These are phyloP conservation scores for Melanocharis versteri DNA, from an alignment of 2,113 vertebrate species.

Conservation along the genomic window DNA sequence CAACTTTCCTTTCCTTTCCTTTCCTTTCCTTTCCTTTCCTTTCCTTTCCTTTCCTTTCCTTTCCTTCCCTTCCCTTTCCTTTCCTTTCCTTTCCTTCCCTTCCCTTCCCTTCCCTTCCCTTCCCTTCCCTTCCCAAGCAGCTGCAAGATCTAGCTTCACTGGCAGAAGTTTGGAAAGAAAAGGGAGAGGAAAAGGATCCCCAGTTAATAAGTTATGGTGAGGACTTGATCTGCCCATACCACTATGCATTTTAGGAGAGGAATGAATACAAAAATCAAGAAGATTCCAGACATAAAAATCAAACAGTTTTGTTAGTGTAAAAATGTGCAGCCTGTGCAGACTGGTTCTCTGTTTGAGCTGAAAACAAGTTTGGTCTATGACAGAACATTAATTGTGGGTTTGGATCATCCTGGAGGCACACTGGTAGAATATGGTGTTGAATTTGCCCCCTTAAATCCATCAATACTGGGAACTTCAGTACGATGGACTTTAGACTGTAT, in stretches of 20 bases:
- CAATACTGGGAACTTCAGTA: neutral
- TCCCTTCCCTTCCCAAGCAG: neutral
- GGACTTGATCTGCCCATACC: neutral
- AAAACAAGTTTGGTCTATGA: neutral
- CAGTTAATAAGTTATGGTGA: neutral
- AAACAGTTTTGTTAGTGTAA: neutral
- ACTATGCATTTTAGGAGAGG: neutral
- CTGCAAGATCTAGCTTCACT: neutral
- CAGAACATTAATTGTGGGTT: neutral
- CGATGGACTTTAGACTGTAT: neutral
- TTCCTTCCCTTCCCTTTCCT: too few species aligned
- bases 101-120: fast-evolving
- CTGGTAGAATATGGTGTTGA: neutral
- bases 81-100: fast-evolving
- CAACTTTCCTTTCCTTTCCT: neutral
- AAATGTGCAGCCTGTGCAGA: neutral
- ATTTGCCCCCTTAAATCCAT: neutral
- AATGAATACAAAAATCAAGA: neutral
- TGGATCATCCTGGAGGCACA: neutral
- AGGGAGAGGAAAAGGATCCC: neutral
- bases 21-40: too few species aligned
- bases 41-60: too few species aligned
- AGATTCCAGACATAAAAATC: neutral
- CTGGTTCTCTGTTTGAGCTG: neutral
- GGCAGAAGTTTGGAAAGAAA: neutral